phyloP scores from a whole-genome alignment of 2,888 invertebrate genomes.

The Noctuana brunneofusca region DNA sequence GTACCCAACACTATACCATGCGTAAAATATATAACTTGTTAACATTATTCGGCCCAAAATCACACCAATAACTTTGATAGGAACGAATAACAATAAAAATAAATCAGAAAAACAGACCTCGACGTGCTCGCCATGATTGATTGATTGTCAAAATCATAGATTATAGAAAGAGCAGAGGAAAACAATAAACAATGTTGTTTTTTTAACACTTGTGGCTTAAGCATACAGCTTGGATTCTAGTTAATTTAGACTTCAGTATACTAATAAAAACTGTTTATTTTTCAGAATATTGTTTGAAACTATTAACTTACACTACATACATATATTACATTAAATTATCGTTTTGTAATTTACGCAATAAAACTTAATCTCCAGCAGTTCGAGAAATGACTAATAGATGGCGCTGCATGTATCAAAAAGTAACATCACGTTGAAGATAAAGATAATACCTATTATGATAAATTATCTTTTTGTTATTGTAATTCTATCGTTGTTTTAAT shows the following conservation, averaged over 20 bases:
- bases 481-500: too few species aligned
- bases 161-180: neutral
- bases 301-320: neutral
- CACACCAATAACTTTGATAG: slow-evolving; percentile 49
- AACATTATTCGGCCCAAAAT: slow-evolving; percentile 50
- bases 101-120: slow-evolving; percentile 81
- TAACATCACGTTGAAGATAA: neutral
- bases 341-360: neutral
- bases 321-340: neutral
- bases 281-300: neutral
- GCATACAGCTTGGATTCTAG: neutral
- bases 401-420: neutral
- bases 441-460: too few species aligned
- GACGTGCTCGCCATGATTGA: slow-evolving; percentile 85
- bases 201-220: slow-evolving; percentile 11
- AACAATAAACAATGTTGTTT: neutral
- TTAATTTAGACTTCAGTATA: neutral
- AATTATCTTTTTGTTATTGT: too few species aligned
- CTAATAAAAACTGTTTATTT: neutral
- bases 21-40: slow-evolving; percentile 52
- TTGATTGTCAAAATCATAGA: slow-evolving; percentile 22
- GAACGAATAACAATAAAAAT: slow-evolving; percentile 59
- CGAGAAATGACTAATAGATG: neutral
- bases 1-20: slow-evolving; percentile 53
- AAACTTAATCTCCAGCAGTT: neutral